Conservation (phyloP, 2,797 vertebrate species). For the Micropoecilia bifurca region DNA sequence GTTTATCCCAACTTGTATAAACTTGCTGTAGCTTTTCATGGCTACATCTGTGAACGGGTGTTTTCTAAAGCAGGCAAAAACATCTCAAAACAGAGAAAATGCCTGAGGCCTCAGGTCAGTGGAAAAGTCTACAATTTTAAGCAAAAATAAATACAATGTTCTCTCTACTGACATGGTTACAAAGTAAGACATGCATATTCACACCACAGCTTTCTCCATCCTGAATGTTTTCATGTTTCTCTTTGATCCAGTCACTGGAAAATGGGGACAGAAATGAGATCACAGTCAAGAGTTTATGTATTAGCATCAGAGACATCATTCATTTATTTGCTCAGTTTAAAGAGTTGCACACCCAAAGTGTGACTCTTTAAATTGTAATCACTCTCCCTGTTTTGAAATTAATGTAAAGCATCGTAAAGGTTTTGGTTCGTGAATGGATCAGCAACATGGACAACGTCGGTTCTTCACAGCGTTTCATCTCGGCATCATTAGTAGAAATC, state of each 20-base stretch:
- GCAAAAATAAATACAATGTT: neutral
- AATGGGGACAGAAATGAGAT: neutral
- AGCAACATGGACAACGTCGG: neutral
- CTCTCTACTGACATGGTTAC: neutral
- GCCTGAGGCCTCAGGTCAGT: neutral
- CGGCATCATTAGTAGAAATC: neutral
- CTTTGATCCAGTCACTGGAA: neutral
- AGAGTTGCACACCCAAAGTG: neutral
- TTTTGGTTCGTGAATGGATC: neutral
- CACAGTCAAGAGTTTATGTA: neutral
- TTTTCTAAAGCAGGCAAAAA: neutral
- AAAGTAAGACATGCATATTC: neutral
- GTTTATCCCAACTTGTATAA: no score
- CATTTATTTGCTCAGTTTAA: neutral
- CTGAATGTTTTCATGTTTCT: neutral
- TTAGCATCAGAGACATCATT: neutral
- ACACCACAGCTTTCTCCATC: neutral
- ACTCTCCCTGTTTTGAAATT: neutral
- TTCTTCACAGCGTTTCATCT: neutral
- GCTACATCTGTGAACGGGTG: neutral
- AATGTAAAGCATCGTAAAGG: neutral
- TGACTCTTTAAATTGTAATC: neutral
- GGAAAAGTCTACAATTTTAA: neutral
- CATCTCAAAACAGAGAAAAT: neutral
- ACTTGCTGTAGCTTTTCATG: no score